phyloP scores from a whole-genome alignment of 2,113 vertebrate species.

The Onychostoma macrolepis region DNA sequence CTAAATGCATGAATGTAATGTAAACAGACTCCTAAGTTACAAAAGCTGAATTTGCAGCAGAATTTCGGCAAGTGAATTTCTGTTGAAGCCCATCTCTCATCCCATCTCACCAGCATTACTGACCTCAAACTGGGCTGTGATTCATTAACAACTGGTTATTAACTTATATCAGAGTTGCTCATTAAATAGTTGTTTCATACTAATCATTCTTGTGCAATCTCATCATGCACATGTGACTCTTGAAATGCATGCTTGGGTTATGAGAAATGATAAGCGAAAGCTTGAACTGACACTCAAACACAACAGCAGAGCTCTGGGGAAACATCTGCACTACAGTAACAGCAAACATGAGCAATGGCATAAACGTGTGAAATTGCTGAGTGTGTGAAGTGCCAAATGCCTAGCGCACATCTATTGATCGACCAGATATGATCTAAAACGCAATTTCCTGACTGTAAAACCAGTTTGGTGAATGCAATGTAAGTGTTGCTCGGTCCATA shows the following conservation, averaged over 20 bases:
- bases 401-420: conserved; percentile 23
- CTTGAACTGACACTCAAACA: not conserved
- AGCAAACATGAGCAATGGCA: conserved; percentile 29
- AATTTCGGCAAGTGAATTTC: not conserved
- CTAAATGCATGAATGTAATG: not conserved
- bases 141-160: not conserved
- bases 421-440: not conserved
- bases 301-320: not conserved
- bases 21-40: not conserved
- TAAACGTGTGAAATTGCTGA: conserved; percentile 42
- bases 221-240: not conserved
- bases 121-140: not conserved
- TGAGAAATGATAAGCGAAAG: not conserved
- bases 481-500: not conserved
- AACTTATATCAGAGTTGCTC: not conserved
- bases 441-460: not conserved
- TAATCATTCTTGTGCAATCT: not conserved
- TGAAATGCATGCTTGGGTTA: not conserved
- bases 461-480: not conserved
- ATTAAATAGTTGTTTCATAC: not conserved
- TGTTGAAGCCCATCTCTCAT: not conserved
- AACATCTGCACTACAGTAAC: conserved; percentile 16
- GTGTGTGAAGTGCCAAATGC: conserved; percentile 18
- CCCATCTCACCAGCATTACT: not conserved
- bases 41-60: not conserved